Evolutionary conservation across 2,797 vertebrate species (phyloP).

Genomic region (Anabas testudineus): DNA sequence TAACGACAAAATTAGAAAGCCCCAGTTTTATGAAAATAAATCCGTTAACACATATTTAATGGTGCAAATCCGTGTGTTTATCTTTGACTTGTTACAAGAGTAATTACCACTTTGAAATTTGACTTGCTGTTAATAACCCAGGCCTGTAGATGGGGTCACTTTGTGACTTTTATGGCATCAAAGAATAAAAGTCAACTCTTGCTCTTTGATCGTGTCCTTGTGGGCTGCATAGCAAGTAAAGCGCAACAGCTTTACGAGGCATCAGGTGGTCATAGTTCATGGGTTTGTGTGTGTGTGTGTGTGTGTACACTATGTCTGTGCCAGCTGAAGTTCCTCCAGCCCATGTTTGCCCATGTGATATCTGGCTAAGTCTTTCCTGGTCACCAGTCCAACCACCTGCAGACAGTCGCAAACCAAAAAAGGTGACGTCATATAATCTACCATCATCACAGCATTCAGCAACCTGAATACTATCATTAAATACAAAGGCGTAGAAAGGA

Average conservation of each 20-base stretch:
- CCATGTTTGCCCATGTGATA: constrained; percentile 96
- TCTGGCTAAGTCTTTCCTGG: constrained; percentile 95
- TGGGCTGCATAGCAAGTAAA: constrained; percentile 54
- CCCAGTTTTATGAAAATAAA: background rate
- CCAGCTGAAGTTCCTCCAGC: constrained; percentile 93
- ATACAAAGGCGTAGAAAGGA: background rate
- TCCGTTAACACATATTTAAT: background rate
- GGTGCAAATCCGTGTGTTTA: background rate
- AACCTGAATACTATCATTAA: background rate
- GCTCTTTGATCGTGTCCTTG: constrained; percentile 16
- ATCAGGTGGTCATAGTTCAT: constrained; percentile 61
- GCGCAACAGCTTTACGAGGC: constrained; percentile 53
- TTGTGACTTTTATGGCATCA: constrained; percentile 24
- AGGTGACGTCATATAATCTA: background rate
- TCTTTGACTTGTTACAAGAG: background rate
- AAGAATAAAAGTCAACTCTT: constrained; percentile 5
- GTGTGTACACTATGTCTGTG: constrained; percentile 89
- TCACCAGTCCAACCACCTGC: constrained; percentile 96
- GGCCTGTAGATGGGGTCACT: background rate
- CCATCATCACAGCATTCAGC: background rate
- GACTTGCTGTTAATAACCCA: background rate
- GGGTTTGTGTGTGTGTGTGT: background rate
- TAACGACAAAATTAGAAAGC: background rate
- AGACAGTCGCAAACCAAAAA: background rate
- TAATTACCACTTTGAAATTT: background rate